Percentiles rank a stretch among this genome's conserved stretches.
Conservation (phyloP, 1,140 invertebrate genomes). For the Dufourea novaeangliae region DNA sequence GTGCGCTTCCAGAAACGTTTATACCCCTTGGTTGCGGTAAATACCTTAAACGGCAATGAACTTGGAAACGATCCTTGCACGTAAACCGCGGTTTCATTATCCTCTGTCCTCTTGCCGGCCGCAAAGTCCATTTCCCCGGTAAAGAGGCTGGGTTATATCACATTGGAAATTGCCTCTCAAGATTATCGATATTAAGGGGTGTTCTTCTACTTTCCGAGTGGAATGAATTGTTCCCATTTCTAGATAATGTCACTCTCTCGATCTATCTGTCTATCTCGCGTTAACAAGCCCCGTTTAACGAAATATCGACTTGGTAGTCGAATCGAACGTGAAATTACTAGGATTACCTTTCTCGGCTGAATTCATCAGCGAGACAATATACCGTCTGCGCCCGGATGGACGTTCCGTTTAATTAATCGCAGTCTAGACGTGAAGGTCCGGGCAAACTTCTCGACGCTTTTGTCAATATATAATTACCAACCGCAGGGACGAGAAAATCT, state of each 20-base stretch:
- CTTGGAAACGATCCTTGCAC: constrained; percentile 50
- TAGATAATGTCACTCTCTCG: background rate
- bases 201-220: background rate
- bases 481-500: background rate
- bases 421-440: background rate
- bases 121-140: constrained; percentile 1
- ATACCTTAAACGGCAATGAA: constrained; percentile 59
- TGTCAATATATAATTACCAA: constrained; percentile 15
- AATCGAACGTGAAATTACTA: no score
- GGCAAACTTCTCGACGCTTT: background rate
- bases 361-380: background rate
- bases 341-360: background rate
- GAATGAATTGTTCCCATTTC: background rate
- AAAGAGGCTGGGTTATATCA: constrained; percentile 21
- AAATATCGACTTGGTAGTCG: background rate
- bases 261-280: no score
- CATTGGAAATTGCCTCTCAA: constrained; percentile 13
- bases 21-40: constrained; percentile 59
- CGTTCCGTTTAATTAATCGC: background rate
- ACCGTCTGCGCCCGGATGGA: background rate
- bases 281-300: background rate
- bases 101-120: constrained; percentile 18
- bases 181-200: constrained; percentile 10
- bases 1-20: constrained; percentile 61
- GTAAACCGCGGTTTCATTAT: constrained; percentile 60